Conservation (phyloP, 2,888 invertebrate genomes). For the Dasypolia templi region DNA sequence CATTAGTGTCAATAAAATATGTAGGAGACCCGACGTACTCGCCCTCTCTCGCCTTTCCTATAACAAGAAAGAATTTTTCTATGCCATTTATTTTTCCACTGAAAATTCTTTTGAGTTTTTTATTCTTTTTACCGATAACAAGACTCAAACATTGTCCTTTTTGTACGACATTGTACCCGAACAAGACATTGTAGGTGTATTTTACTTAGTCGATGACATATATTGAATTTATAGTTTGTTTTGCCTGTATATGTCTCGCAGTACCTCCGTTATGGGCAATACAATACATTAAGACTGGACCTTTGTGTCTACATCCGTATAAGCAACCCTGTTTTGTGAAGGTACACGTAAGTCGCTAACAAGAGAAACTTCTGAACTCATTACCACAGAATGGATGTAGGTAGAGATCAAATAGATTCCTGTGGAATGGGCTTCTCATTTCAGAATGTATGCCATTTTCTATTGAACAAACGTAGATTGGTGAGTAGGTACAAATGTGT, state of each 20-base stretch:
- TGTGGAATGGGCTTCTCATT: conserved; percentile 15
- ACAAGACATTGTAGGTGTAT: conserved; percentile 66
- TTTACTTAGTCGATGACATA: conserved; percentile 61
- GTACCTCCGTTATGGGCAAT: conserved; percentile 29
- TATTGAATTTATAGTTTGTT: conserved; percentile 67
- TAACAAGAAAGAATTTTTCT: conserved; percentile 89
- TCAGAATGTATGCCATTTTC: conserved; percentile 4
- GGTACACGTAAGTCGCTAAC: conserved; percentile 38
- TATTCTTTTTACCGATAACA: conserved; percentile 69
- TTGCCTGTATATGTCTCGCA: conserved; percentile 53
- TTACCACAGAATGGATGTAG: conserved; percentile 45
- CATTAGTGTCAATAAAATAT: conserved; percentile 87
- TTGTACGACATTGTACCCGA: conserved; percentile 44
- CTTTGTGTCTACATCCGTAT: conserved; percentile 50
- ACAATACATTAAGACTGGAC: conserved; percentile 51
- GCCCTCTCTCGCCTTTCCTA: conserved; percentile 85
- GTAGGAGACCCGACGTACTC: conserved; percentile 86
- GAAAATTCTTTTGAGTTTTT: conserved; percentile 80
- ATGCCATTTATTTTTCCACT: conserved; percentile 87
- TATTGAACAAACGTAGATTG: conserved; percentile 11
- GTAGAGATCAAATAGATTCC: conserved; percentile 34
- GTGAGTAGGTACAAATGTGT: conserved; percentile 32
- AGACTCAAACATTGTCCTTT: conserved; percentile 58
- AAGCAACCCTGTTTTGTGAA: conserved; percentile 43
- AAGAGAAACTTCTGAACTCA: conserved; percentile 58